These are phyloP conservation scores for Bryconaethiops microstoma DNA, from an alignment of 2,797 vertebrate species.

Conservation along the genomic window DNA sequence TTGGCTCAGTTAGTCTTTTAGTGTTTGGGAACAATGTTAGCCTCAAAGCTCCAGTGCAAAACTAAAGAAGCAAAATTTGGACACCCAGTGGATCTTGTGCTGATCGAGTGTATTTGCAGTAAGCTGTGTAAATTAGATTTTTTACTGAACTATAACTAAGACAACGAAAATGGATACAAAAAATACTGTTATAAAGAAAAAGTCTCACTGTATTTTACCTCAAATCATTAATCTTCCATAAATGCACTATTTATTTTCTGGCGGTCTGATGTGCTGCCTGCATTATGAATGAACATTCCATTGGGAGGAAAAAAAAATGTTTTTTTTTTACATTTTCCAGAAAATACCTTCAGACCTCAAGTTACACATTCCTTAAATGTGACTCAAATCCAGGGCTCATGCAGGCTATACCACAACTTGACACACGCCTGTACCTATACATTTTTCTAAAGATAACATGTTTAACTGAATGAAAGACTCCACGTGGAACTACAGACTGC, in stretches of 20 bases:
- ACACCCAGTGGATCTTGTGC: no score
- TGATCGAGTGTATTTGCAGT: no score
- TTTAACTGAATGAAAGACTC: slow-evolving; percentile 8
- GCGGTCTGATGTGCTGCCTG: slow-evolving; percentile 22
- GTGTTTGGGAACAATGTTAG: no score
- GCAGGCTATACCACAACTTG: slow-evolving; percentile 17
- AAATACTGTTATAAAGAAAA: slow-evolving; percentile 1
- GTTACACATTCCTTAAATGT: slow-evolving; percentile 30
- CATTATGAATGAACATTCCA: slow-evolving; percentile 49
- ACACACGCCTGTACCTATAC: slow-evolving; percentile 8
- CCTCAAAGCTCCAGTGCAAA: no score
- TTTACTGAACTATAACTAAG: no score
- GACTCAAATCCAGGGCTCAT: neutral
- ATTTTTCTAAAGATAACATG: slow-evolving; percentile 10
- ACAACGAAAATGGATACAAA: no score
- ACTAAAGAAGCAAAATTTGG: no score
- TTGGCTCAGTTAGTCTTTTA: no score
- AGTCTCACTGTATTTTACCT: neutral
- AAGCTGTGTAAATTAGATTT: no score
- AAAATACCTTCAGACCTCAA: slow-evolving; percentile 23
- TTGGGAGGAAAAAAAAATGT: neutral
- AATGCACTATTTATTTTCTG: slow-evolving; percentile 25
- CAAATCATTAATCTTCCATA: slow-evolving; percentile 21
- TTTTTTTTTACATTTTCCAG: slow-evolving; percentile 5
- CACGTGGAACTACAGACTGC: neutral